Conservation (phyloP, 2,113 vertebrate species). For the Numenius arquata region DNA sequence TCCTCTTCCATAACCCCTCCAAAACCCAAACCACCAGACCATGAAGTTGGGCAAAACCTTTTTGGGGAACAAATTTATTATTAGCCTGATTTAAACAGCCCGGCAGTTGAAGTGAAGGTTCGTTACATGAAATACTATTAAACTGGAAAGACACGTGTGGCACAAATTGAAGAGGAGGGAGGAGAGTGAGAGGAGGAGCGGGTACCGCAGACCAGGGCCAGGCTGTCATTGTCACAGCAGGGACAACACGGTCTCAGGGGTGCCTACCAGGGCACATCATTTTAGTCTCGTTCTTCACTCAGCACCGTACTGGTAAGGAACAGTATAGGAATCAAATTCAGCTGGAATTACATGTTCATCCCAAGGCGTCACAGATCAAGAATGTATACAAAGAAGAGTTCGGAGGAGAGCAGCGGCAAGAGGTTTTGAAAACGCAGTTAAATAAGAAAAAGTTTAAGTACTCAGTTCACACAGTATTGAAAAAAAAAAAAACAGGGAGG, state of each 20-base stretch:
- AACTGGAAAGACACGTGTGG: not conserved
- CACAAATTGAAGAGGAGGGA: not conserved
- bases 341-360: not conserved
- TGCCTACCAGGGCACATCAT: not conserved
- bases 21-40: not conserved
- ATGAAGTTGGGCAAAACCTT: not conserved
- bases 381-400: not conserved
- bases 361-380: not conserved
- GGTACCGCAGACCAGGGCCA: not conserved
- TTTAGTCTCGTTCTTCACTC: not conserved
- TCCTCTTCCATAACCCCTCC: not conserved
- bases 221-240: not conserved
- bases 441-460: not conserved
- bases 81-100: not conserved
- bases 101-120: not conserved
- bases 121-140: not conserved
- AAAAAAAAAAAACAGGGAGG: not conserved
- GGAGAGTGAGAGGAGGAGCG: not conserved
- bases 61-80: not conserved
- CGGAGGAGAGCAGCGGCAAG: not conserved
- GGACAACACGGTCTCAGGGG: accelerated
- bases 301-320: not conserved
- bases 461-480: not conserved
- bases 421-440: not conserved
- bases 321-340: not conserved